A percentile compares a stretch with the other conserved stretches of the same genome.
These are phyloP conservation scores for Cephalopachus bancanus DNA, from an alignment of 2,797 vertebrate genomes.

Conservation along the genomic window DNA sequence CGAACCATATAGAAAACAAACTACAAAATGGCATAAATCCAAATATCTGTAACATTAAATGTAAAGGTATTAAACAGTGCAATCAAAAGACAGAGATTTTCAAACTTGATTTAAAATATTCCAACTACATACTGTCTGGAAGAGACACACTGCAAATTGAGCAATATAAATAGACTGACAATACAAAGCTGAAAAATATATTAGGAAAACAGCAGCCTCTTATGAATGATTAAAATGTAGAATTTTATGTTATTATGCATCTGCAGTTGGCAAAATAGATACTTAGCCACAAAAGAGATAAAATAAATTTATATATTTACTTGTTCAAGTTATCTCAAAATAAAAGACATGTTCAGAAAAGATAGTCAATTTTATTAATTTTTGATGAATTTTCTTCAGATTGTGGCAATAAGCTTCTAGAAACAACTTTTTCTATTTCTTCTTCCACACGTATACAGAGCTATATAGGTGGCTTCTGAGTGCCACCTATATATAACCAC, in stretches of 20 bases:
- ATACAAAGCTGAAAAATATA: not conserved
- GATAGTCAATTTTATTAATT: not conserved
- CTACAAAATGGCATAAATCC: not conserved
- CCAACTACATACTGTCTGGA: not conserved
- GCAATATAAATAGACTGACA: not conserved
- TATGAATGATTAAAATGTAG: not conserved
- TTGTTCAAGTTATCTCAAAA: not conserved
- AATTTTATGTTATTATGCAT: not conserved
- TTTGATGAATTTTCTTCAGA: slow-evolving; percentile 17
- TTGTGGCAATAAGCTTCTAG: not conserved
- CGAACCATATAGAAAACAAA: not conserved
- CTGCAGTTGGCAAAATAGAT: not conserved
- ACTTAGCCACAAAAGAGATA: slow-evolving; percentile 19
- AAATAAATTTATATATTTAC: not conserved
- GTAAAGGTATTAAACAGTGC: not conserved
- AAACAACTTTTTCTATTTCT: not conserved
- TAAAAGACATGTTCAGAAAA: not conserved
- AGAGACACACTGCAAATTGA: not conserved
- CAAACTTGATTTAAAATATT: not conserved
- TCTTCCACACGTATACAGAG: not conserved
- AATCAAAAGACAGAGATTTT: not conserved
- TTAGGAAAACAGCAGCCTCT: not conserved
- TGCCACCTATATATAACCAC: not conserved
- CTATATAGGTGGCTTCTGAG: not conserved
- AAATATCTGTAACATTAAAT: not conserved